Conservation (phyloP, 2,797 vertebrate genomes). For the Pseudomugil tenellus region DNA sequence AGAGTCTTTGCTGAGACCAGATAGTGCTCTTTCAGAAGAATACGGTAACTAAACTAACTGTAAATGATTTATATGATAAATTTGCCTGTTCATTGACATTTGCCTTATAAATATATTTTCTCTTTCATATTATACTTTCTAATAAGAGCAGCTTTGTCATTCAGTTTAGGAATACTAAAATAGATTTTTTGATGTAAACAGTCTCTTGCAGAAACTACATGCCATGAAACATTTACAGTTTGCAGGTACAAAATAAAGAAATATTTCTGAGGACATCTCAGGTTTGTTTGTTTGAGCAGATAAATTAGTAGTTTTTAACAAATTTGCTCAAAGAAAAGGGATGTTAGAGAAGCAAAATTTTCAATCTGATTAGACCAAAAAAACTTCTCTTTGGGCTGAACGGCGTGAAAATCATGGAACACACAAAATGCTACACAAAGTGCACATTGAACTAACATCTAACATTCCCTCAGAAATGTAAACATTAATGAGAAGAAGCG, state of each 20-base stretch:
- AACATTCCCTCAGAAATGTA: conserved; percentile 45
- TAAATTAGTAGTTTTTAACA: background rate
- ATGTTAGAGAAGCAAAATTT: background rate
- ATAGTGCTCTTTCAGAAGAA: background rate
- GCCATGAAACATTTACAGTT: background rate
- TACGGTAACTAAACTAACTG: background rate
- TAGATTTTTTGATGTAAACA: background rate
- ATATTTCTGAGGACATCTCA: background rate
- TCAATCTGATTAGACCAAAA: background rate
- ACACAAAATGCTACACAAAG: conserved; percentile 17
- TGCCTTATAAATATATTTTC: no score
- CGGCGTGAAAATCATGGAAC: background rate
- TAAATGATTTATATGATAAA: no score
- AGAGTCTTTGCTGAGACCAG: no score
- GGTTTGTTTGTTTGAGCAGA: background rate
- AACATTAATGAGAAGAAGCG: conserved; percentile 46
- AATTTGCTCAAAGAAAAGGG: background rate
- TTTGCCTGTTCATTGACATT: no score
- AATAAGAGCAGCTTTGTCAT: no score
- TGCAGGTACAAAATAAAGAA: background rate
- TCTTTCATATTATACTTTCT: no score
- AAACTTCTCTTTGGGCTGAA: background rate
- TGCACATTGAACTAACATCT: background rate
- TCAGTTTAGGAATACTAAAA: background rate
- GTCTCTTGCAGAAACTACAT: background rate